Evolutionary conservation across 1,140 invertebrate species (phyloP).

Genomic region (Drosophila gunungcola): DNA sequence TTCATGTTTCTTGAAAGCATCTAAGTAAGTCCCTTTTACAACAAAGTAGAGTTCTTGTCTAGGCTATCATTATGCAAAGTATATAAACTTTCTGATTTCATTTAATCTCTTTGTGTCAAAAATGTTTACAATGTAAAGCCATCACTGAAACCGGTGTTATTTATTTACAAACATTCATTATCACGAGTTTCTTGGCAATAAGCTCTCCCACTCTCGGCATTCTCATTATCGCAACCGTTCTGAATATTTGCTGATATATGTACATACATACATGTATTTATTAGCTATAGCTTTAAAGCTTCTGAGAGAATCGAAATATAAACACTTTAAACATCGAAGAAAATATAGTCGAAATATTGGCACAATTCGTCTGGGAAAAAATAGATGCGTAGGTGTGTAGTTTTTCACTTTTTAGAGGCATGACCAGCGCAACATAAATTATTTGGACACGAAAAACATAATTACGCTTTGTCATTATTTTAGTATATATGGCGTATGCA

Average conservation of each 20-base stretch:
- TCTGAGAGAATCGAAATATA: neutral
- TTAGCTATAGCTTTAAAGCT: slow-evolving; percentile 17
- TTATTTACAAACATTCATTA: slow-evolving; percentile 41
- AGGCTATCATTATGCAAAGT: neutral
- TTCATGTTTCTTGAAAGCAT: no score
- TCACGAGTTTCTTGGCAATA: slow-evolving; percentile 8
- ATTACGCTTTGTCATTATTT: neutral
- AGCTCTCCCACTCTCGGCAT: neutral
- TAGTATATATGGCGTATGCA: no score
- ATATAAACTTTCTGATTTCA: neutral
- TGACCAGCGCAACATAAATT: neutral
- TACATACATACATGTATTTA: neutral
- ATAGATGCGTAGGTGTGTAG: neutral
- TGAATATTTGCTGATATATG: neutral
- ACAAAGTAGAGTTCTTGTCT: neutral
- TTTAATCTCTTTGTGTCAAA: neutral
- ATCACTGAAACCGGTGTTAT: slow-evolving; percentile 8
- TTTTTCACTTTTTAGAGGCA: neutral
- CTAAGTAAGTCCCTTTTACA: no score
- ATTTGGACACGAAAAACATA: neutral
- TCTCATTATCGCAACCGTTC: neutral
- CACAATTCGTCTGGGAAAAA: no score
- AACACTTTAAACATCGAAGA: neutral
- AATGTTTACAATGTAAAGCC: slow-evolving; percentile 7
- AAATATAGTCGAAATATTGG: neutral